Evolutionary conservation across 2,888 invertebrate species (phyloP), one percentile per base, ranked within the genome.

Genomic region (Erebia epiphron): DNA sequence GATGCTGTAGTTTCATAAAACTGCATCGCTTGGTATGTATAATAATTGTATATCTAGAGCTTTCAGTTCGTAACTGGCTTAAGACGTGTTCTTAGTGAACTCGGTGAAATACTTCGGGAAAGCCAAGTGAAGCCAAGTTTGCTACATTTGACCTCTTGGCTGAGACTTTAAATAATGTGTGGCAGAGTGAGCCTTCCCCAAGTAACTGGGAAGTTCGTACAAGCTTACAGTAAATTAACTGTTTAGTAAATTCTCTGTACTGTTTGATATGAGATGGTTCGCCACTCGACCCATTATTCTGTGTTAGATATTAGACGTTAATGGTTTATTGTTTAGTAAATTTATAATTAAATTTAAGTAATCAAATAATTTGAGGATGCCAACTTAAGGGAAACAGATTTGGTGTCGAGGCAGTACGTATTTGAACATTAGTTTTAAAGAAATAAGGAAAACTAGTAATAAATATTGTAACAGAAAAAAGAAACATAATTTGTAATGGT

Each of bases 111-210:
- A 67, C 46, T 58, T 49, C 58, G 46, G 46, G 67, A 58, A 26
- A 67, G 49, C 67, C 65, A 67, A 67, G 41, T 67, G 49, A 26
- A 67, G 49, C 67, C 65, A 67, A 67, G 41, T 67, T 67, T 57
- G 49, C 58, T 58, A 67, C 67, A 58, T 67, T 67, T 67, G 67
- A 67, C 58, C 66, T 67, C 67, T 58, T 67, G n/a, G 46, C 49
- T 58, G 67, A 46, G 58, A 56, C 58, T 67, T 67, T 58, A 67
- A 58, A 58, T 67, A 67, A 67, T 67, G 67, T 67, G 67, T 49
- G 58, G 67, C 49, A 58, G 67, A 58, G 21, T 43, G 18, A 41
- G 66, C 57, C 66, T 58, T 58, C 21, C 26, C 26, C 26, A 11
- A 57, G 67, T 58, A 58, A 58, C 67, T 49, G 46, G 26, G 26